Evolutionary conservation across 2,113 vertebrate genomes (phyloP).

Genomic region (Chitala chitala): DNA sequence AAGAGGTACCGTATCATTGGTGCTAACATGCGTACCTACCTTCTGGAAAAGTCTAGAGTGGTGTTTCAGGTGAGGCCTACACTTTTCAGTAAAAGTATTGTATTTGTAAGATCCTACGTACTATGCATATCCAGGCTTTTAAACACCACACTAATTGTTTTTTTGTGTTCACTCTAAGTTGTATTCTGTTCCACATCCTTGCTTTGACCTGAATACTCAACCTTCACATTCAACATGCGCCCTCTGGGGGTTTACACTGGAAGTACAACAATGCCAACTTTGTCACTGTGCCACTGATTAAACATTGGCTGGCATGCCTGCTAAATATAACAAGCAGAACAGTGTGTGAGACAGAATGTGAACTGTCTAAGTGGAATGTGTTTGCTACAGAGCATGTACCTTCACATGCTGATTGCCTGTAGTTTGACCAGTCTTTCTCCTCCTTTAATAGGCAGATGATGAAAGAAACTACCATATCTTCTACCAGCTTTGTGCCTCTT

Average conservation of each 20-base stretch:
- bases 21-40: constrained; percentile 98
- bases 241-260: background rate
- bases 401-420: background rate
- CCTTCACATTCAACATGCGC: too few species aligned
- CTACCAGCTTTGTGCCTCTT: constrained; percentile 95
- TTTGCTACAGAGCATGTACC: background rate
- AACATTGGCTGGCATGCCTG: background rate
- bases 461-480: constrained; percentile 98
- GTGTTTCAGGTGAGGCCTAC: constrained; percentile 87
- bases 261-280: background rate
- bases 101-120: background rate
- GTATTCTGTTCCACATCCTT: background rate
- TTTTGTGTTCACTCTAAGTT: background rate
- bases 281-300: background rate
- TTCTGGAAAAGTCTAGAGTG: constrained; percentile 94
- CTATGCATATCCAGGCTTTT: background rate
- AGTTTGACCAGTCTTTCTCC: background rate
- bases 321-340: too few species aligned
- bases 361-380: too few species aligned
- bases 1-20: constrained; percentile 85
- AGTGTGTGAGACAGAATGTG: too few species aligned
- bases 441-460: constrained; percentile 92
- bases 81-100: background rate
- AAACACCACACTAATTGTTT: too few species aligned
- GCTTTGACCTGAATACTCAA: background rate